Conservation (phyloP, 2,888 invertebrate genomes). For the Meandrusa payeni region DNA sequence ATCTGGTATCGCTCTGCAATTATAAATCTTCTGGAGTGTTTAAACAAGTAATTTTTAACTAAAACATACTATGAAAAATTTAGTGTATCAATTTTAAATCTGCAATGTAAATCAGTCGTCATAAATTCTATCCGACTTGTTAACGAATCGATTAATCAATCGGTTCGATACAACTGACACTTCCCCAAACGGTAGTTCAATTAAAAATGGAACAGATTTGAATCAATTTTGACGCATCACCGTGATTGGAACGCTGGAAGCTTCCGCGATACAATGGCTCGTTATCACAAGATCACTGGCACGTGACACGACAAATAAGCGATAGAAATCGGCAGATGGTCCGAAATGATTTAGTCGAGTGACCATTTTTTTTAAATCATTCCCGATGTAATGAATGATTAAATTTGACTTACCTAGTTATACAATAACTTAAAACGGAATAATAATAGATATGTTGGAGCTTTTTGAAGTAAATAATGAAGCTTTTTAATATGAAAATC, state of each 20-base stretch:
- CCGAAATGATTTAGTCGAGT: conserved; percentile 26
- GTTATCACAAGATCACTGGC: conserved; percentile 37
- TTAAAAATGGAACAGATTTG: conserved; percentile 37
- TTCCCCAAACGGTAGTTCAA: conserved; percentile 31
- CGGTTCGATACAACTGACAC: conserved; percentile 27
- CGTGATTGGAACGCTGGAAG: conserved; percentile 32
- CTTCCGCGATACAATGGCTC: conserved; percentile 36
- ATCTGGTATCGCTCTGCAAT: too few relatives aligned
- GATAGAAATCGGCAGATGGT: conserved; percentile 40
- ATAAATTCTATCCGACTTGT: conserved; percentile 15
- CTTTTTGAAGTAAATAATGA: too few relatives aligned
- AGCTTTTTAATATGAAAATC: too few relatives aligned
- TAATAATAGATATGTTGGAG: too few relatives aligned
- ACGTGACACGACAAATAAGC: conserved; percentile 39
- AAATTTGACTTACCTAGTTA: too few relatives aligned
- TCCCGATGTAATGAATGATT: too few relatives aligned
- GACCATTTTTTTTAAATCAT: neutral
- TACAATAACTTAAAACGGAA: too few relatives aligned
- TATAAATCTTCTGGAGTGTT: too few relatives aligned
- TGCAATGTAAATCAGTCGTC: neutral
- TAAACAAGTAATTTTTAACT: too few relatives aligned
- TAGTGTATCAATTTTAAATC: neutral
- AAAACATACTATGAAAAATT: neutral
- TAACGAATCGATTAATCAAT: conserved; percentile 31
- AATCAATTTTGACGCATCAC: conserved; percentile 40